Base-by-base conservation (phyloP, 2,113 vertebrate species). In the Thunnus maccoyii region DNA sequence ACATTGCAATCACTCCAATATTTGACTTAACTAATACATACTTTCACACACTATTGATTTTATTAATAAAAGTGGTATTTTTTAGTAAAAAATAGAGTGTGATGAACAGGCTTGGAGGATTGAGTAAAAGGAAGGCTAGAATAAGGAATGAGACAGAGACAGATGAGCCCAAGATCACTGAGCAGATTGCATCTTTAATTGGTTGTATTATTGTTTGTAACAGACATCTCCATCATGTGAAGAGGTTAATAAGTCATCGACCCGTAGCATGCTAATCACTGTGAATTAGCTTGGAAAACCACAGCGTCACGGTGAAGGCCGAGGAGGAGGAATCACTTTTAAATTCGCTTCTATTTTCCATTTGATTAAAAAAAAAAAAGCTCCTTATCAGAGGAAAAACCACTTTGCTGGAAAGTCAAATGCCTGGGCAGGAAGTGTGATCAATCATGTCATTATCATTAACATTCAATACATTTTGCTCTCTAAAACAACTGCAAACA, bases 151-250 rank as follows among this genome's bases (percentile, higher is more conserved):
- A 76, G 90, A 87, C 85, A 81, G 56, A 89, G 81, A 93, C 80
- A 70, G 72, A 93, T 79, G 85, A 84, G 81, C 68, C 73, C 30
- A 75, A 75, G 65, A 72, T 70, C 52, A 55, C 50, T 16, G 69
- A 90, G 84, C 92, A 90, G 86, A 90, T 84, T 91, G 87, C 78
- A 87, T 88, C 70, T 76, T 79, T 93, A 91, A 92, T 90, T 90
- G 88, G 84, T 73, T 90, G 80, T 75, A 83, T 80, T 86, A 65
- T 78, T 82, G 72, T 90, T 88, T 85, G 64, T 54, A 83, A 51
- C 65, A 79, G 65, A 92, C 78, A 69, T 92, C 88, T 94, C 81
- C 82, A 93, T 90, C 87, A 86, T 15, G 41, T 48, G 67, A 48
- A 71, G 64, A 90, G 84, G 81, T 69, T 86, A 87, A 83, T 83